Base-by-base conservation (phyloP, 2,797 vertebrate species). In the Arnoldichthys spilopterus region DNA sequence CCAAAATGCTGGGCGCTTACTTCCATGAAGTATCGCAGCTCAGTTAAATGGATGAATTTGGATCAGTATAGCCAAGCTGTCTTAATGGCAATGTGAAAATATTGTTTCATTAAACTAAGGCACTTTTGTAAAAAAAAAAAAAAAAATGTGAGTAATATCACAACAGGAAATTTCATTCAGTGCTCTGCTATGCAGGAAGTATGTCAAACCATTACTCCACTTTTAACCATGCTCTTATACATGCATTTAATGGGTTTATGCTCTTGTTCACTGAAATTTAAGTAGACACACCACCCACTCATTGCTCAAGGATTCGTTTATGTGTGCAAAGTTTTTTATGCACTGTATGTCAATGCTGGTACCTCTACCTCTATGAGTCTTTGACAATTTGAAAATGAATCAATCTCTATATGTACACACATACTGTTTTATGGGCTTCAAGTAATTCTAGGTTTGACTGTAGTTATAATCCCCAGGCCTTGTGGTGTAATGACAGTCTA, bases 1-100 rank as follows among this genome's bases (percentile, higher is more conserved):
- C 88, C 83, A 99, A 99, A 89, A 91, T 99, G 94, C 91, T 99
- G 85, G 95, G 93, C 0, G 96, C 97, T 0, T 99, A 99, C 86
- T 95, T 99, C 85, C 91, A 98, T 26, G 97, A 99, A 89, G 96
- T 99, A 59, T 97, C 98, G 54, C 93, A 90, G 87, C 88, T 96
- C 89, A 81, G 95, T 32, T 95, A 84, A 94, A 84, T 18, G 20
- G 22, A 77, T 28, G 6, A 67, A 0, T 26, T 73, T 45, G 53
- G 32, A 37, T 24, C 26, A 30, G 59, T 37, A 45, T 37, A 79
- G 53, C 58, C 28, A 26, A 11, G 3, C 22, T 40, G 47, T 49
- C 72, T 56, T 47, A 51, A 26, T 47, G 45, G 7, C 34, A 37
- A 7, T 37, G 18, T 56, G 24, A 51, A 75, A 26, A 79, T 61